These are phyloP conservation scores for Aspidiotus destructor DNA, from an alignment of 2,888 invertebrate genomes.

Conservation along the genomic window DNA sequence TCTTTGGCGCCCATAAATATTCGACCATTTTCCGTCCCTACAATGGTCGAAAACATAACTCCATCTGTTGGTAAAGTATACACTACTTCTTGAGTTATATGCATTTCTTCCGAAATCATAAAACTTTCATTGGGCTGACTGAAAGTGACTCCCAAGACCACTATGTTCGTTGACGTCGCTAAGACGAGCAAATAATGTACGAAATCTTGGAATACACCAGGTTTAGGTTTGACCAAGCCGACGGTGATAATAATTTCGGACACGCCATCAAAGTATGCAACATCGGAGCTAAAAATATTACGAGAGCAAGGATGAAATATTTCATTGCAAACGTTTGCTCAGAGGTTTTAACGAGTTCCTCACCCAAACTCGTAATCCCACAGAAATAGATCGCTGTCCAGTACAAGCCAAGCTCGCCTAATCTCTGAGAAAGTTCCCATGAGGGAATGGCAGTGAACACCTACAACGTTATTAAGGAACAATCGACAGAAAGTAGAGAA, in stretches of 20 bases:
- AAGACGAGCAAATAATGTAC: constrained; percentile 84
- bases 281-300: constrained; percentile 58
- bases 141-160: constrained; percentile 65
- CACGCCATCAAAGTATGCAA: constrained; percentile 92
- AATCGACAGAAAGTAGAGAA: not conserved
- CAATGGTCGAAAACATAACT: constrained; percentile 69
- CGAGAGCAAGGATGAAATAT: not conserved
- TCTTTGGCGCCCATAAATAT: constrained; percentile 93
- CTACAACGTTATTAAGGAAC: constrained; percentile 45
- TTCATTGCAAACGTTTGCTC: too few relatives aligned
- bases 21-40: constrained; percentile 70
- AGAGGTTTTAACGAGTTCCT: too few relatives aligned
- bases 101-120: constrained; percentile 58
- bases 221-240: constrained; percentile 77
- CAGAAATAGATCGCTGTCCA: constrained; percentile 94
- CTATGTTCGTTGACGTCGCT: constrained; percentile 90
- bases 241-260: constrained; percentile 90
- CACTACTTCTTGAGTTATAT: constrained; percentile 81
- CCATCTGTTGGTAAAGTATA: constrained; percentile 87
- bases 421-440: constrained; percentile 98
- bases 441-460: constrained; percentile 89
- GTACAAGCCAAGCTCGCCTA: constrained; percentile 89
- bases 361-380: constrained; percentile 93
- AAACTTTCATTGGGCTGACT: constrained; percentile 41
- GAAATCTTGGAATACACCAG: constrained; percentile 77